Conservation (phyloP, 2,113 vertebrate species). For the Spea bombifrons region DNA sequence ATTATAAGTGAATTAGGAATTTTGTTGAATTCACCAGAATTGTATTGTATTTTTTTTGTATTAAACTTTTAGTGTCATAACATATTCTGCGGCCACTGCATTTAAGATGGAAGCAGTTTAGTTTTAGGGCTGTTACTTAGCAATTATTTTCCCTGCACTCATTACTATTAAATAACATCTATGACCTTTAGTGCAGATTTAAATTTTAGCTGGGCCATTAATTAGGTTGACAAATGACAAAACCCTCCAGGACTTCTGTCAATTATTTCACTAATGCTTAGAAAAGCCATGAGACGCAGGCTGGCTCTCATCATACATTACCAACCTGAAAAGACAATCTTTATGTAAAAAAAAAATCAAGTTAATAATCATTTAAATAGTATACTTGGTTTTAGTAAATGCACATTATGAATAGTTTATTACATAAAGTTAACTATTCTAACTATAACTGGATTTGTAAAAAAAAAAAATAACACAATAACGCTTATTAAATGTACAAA, state of each 20-base stretch:
- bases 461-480: too few relatives aligned
- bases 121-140: constrained; percentile 37
- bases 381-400: background rate
- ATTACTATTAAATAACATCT: constrained; percentile 48
- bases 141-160: constrained; percentile 38
- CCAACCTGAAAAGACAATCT: constrained; percentile 30
- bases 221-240: constrained; percentile 48
- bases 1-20: constrained; percentile 23
- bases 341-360: background rate
- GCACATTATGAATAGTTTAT: background rate
- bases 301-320: constrained; percentile 31
- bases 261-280: constrained; percentile 42
- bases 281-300: constrained; percentile 32
- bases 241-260: constrained; percentile 48
- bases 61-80: constrained; percentile 10
- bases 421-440: background rate
- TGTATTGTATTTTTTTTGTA: constrained; percentile 20
- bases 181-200: constrained; percentile 45
- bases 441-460: too few relatives aligned
- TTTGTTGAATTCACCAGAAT: constrained; percentile 20
- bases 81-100: constrained; percentile 24
- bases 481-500: too few relatives aligned
- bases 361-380: constrained; percentile 1
- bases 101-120: constrained; percentile 16
- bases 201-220: constrained; percentile 45